These are phyloP conservation scores for Rhynchonema sp. DNA, from an alignment of 2,888 invertebrate species.

Conservation along the genomic window DNA sequence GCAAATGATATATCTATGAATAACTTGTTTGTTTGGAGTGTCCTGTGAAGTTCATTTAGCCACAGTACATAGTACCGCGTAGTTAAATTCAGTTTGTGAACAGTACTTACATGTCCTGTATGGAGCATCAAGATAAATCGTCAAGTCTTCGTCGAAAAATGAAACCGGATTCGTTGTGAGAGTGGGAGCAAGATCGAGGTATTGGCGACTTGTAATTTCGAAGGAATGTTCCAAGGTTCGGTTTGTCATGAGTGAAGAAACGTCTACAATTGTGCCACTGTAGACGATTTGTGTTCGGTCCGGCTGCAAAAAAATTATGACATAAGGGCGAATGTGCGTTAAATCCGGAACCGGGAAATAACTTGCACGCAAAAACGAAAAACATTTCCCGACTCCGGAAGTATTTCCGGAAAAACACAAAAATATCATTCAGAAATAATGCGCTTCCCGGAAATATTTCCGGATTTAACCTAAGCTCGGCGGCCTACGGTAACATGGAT, in stretches of 20 bases:
- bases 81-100: too few relatives aligned
- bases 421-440: too few relatives aligned
- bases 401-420: too few relatives aligned
- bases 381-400: too few relatives aligned
- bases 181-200: not conserved
- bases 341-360: too few relatives aligned
- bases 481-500: too few relatives aligned
- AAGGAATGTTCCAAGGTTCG: not conserved
- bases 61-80: too few relatives aligned
- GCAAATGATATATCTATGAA: not conserved
- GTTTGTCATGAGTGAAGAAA: not conserved
- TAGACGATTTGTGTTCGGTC: not conserved
- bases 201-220: not conserved
- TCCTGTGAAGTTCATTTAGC: too few relatives aligned
- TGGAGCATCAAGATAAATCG: not conserved
- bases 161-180: not conserved
- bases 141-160: not conserved
- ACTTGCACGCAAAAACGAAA: too few relatives aligned
- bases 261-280: not conserved
- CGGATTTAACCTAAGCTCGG: too few relatives aligned
- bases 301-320: not conserved
- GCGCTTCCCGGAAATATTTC: too few relatives aligned
- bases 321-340: too few relatives aligned
- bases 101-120: not conserved
- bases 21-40: not conserved